phyloP scores from a whole-genome alignment of 2,888 invertebrate genomes.

The Adineta ricciae region DNA sequence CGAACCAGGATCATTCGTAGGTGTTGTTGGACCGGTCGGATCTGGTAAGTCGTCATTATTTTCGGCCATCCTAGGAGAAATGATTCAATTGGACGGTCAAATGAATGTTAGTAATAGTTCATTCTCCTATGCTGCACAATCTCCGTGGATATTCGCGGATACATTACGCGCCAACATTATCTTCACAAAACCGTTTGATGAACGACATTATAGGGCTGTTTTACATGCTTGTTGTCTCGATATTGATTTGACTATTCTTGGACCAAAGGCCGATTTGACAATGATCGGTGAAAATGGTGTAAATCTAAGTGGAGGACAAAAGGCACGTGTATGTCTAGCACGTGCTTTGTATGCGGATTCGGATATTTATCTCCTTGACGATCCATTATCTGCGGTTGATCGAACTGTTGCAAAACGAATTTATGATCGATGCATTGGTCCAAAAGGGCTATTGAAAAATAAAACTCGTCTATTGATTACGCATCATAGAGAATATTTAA shows the following conservation, averaged over 20 bases:
- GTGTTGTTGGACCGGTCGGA: constrained; percentile 55
- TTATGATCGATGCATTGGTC: constrained; percentile 50
- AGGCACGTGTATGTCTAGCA: constrained; percentile 50
- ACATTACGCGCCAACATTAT: constrained; percentile 51
- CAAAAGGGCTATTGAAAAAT: constrained; percentile 42
- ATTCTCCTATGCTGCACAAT: constrained; percentile 47
- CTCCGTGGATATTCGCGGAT: constrained; percentile 52
- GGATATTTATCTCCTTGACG: constrained; percentile 50
- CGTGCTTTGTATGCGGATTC: constrained; percentile 48
- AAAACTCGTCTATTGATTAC: constrained; percentile 32
- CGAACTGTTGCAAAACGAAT: constrained; percentile 51
- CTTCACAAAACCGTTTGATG: constrained; percentile 50
- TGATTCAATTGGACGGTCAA: constrained; percentile 55
- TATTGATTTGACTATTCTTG: constrained; percentile 53
- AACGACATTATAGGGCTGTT: constrained; percentile 40
- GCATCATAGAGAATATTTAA: background rate
- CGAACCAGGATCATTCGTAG: constrained; percentile 55
- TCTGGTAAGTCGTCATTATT: constrained; percentile 63
- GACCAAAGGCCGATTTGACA: constrained; percentile 53
- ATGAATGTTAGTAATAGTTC: constrained; percentile 39
- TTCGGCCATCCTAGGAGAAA: constrained; percentile 76
- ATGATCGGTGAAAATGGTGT: constrained; percentile 57
- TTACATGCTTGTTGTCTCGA: constrained; percentile 50
- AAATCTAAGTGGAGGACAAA: constrained; percentile 51
- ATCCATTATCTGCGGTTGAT: constrained; percentile 52